Base-by-base conservation (phyloP, 2,888 invertebrate genomes). In the Standfussiana lucernea region DNA sequence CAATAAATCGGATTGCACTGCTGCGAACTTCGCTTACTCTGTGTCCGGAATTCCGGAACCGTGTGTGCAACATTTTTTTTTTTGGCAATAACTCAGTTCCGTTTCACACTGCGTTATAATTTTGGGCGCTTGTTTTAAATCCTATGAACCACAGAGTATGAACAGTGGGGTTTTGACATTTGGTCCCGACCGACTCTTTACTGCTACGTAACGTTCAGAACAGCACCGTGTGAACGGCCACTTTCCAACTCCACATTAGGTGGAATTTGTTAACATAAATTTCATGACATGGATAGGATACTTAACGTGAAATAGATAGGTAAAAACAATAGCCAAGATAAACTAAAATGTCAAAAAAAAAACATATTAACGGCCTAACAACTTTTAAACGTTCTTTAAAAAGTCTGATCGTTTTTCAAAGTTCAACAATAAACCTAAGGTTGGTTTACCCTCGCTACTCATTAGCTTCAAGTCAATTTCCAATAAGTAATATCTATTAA, bases 1-100 rank as follows among this genome's bases (percentile, higher is more conserved):
- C 75, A 67, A 76, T 75, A 79, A 86, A 77, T 80, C 37, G 50
- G 37, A 53, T 75, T 82, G n/a, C 71, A 62, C 47, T 62, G 53
- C 59, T 69, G 62, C 28, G 6, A 65, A 42, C 28, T 72, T 69
- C 56, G 21, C 15, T 61, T 71, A 70, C 67, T 68, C 53, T 53
- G n/a, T 53, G n/a, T 13, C n/a, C n/a, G 11, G n/a, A 53, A 53
- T 53, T 53, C 53, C n/a, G 13, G 11, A 3, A 0, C 11, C 53
- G 53, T 80, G 40, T 47, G 50, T 28, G n/a, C n/a, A 7, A 56
- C 15, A 28, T 56, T 56, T 56, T 50, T 56, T 50, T 50, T 56
- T 28, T 28, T 47, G 47, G n/a, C n/a, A 50, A 50, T n/a, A 50
- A n/a, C 24, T 24, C 0, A 24, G 10, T n/a, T 28, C 0, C 13